Conservation (phyloP, 2,797 vertebrate genomes). For the Alectoris magna region DNA sequence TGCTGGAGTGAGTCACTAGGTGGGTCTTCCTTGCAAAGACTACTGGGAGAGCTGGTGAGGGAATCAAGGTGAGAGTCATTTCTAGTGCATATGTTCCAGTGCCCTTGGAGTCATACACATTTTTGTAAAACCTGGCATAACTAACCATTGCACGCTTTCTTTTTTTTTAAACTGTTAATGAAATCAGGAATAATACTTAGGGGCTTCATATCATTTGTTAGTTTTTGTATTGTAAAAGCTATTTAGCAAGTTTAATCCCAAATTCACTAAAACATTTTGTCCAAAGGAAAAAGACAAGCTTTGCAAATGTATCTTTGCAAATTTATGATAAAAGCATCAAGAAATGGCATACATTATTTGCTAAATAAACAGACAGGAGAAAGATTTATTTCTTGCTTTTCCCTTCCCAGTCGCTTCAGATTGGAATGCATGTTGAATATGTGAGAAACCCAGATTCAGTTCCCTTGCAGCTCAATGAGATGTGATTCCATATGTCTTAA, state of each 20-base stretch:
- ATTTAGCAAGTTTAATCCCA: background rate
- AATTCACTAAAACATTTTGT: background rate
- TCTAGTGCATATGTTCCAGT: background rate
- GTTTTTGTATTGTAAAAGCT: constrained; percentile 15
- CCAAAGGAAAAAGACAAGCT: constrained; percentile 5
- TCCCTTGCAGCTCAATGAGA: background rate
- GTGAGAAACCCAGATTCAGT: background rate
- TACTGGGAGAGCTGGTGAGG: background rate
- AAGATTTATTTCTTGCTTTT: background rate
- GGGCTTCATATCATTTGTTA: background rate
- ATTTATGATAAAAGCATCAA: background rate
- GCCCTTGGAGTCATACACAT: background rate
- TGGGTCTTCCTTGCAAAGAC: background rate
- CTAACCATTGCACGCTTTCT: background rate
- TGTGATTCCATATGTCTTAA: background rate
- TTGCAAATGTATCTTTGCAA: constrained; percentile 13
- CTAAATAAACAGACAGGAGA: background rate
- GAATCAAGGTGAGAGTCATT: background rate
- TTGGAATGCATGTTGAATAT: background rate
- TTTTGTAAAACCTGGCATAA: background rate
- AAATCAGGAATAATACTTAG: background rate
- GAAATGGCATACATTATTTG: background rate
- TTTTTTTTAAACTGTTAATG: background rate
- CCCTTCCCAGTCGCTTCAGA: background rate
- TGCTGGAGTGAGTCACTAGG: background rate